Base-by-base conservation (phyloP, 2,888 invertebrate species). In the Seira ritae region DNA sequence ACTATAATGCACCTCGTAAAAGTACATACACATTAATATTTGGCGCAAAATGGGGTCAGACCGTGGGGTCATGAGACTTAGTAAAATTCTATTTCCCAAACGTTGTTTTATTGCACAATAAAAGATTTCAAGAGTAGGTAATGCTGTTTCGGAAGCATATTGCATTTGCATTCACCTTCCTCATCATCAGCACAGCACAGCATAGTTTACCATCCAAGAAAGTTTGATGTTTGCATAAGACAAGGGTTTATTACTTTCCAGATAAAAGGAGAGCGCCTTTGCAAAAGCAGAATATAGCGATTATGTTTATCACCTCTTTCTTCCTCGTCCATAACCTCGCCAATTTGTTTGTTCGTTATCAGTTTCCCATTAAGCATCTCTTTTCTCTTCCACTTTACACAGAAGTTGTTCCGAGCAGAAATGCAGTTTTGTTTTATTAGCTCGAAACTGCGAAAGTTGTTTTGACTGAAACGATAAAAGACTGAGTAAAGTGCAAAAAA, bases 1-100 rank as follows among this genome's bases (percentile, higher is more conserved):
- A n/a, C n/a, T n/a, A n/a, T n/a, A n/a, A n/a, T n/a, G n/a, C n/a
- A n/a, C n/a, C n/a, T n/a, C n/a, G n/a, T n/a, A n/a, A n/a, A n/a
- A n/a, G n/a, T n/a, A n/a, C n/a, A n/a, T n/a, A n/a, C n/a, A n/a
- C n/a, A n/a, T n/a, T n/a, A n/a, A n/a, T n/a, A n/a, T n/a, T n/a
- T n/a, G n/a, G n/a, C n/a, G n/a, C n/a, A 42, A 42, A 42, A 42
- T 42, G 42, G 42, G 42, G 42, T 42, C 42, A 42, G 6, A 42
- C 42, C 4, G 6, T 4, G 24, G 46, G 77, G 77, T 65, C 77
- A 77, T 77, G 77, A 77, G 77, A 77, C 62, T 42, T 42, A 17
- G 15, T 8, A 1, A 70, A 65, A 19, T 62, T 2, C 46, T 17
- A 8, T 23, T 77, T 77, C 77, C 65, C 77, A 77, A 70, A 69